phyloP scores from a whole-genome alignment of 2,888 invertebrate species.

The Pasiphila rectangulata region DNA sequence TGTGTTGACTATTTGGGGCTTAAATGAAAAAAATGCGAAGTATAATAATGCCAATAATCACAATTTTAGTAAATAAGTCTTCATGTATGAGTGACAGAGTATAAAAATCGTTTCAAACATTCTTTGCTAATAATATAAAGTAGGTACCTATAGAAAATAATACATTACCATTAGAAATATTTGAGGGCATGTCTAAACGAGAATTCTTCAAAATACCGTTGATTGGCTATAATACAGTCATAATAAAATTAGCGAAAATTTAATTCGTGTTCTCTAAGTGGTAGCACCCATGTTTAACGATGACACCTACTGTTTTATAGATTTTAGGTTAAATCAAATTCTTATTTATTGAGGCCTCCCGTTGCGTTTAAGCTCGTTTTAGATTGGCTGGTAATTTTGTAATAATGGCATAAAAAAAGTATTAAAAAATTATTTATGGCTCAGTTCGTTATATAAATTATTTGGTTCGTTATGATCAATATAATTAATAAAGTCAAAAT shows the following conservation, averaged over 20 bases:
- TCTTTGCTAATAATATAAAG: no score
- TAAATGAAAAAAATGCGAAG: no score
- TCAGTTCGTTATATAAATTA: not conserved
- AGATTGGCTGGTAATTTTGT: conserved; percentile 21
- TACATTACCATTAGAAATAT: conserved; percentile 11
- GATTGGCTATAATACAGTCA: conserved; percentile 22
- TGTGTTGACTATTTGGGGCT: no score
- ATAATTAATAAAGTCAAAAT: no score
- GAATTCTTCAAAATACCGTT: conserved; percentile 25
- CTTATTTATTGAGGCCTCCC: conserved; percentile 29
- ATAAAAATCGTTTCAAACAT: no score
- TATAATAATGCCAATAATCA: no score
- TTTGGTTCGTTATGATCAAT: not conserved
- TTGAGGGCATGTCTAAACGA: conserved; percentile 4
- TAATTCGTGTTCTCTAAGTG: conserved; percentile 29
- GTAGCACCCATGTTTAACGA: conserved; percentile 33
- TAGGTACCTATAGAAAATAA: not conserved
- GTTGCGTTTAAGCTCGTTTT: conserved; percentile 23
- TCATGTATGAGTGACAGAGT: no score
- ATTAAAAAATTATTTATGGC: not conserved
- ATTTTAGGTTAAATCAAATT: conserved; percentile 34
- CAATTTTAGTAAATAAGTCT: no score
- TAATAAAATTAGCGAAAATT: conserved; percentile 34
- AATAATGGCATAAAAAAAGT: conserved; percentile 20
- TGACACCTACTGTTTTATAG: conserved; percentile 50